Percentiles rank a stretch among this genome's conserved stretches.
These are phyloP conservation scores for Apoda limacodes DNA, from an alignment of 2,888 invertebrate species.

Conservation along the genomic window DNA sequence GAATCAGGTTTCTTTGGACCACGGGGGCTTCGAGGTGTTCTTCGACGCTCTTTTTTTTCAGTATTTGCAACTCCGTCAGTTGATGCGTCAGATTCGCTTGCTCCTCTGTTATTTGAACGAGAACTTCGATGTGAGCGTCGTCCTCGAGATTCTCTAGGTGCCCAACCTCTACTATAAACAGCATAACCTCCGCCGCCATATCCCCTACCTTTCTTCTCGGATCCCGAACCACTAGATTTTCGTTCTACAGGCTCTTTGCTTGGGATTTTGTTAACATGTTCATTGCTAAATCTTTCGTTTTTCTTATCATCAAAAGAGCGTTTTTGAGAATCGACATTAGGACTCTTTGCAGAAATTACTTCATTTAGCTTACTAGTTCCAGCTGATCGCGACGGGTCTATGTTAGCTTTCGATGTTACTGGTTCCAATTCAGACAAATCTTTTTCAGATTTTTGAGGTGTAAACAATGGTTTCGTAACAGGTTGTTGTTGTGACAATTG, in stretches of 20 bases:
- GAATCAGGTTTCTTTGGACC: constrained; percentile 73
- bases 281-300: constrained; percentile 43
- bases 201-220: constrained; percentile 65
- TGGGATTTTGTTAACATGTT: constrained; percentile 52
- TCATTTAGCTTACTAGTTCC: constrained; percentile 36
- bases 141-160: constrained; percentile 58
- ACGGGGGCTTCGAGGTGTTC: constrained; percentile 62
- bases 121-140: constrained; percentile 61
- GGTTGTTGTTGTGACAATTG: constrained; percentile 24
- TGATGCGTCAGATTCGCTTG: constrained; percentile 81
- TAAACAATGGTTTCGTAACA: constrained; percentile 32
- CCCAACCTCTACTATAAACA: constrained; percentile 62
- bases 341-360: constrained; percentile 33
- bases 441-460: constrained; percentile 45
- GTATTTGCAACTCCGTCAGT: constrained; percentile 74
- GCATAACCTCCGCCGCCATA: constrained; percentile 52
- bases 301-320: constrained; percentile 44
- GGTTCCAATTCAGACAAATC: constrained; percentile 48
- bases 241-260: constrained; percentile 59
- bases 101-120: constrained; percentile 55
- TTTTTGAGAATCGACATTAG: constrained; percentile 33
- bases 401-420: constrained; percentile 40
- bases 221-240: constrained; percentile 56
- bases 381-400: constrained; percentile 31
- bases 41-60: constrained; percentile 67